Conservation (phyloP, 2,113 vertebrate species). For the Scophthalmus maximus region DNA sequence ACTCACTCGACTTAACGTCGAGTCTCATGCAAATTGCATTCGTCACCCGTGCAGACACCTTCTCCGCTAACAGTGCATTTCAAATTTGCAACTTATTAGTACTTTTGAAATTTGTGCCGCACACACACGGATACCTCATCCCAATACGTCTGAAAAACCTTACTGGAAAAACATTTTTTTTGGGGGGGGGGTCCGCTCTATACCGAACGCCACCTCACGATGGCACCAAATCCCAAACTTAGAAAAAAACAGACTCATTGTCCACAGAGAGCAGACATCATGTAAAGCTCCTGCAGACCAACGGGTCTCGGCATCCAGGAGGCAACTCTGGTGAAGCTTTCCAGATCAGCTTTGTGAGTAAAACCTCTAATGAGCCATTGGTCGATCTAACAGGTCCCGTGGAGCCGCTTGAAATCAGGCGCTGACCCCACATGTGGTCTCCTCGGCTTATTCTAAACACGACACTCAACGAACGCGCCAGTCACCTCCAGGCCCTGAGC, state of each 20-base stretch:
- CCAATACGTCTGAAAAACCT: too few relatives aligned
- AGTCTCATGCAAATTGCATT: constrained; percentile 13
- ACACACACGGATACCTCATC: too few relatives aligned
- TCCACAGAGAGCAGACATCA: constrained; percentile 12
- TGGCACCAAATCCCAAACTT: constrained; percentile 57
- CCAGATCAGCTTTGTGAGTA: constrained; percentile 18
- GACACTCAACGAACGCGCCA: constrained; percentile 30
- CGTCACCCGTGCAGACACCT: background rate
- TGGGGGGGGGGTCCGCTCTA: background rate
- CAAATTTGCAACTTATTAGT: too few relatives aligned
- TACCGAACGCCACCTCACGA: constrained; percentile 44
- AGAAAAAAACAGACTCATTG: background rate
- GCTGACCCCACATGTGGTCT: constrained; percentile 41
- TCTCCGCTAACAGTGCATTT: background rate
- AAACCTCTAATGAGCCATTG: constrained; percentile 11
- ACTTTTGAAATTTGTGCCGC: too few relatives aligned
- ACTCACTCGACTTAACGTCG: constrained; percentile 18
- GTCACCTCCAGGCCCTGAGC: constrained; percentile 9
- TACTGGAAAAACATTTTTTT: too few relatives aligned
- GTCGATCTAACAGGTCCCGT: constrained; percentile 33
- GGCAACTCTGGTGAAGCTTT: constrained; percentile 20
- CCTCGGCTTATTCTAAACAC: constrained; percentile 44
- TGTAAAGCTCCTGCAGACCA: constrained; percentile 2
- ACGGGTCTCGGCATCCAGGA: constrained; percentile 19
- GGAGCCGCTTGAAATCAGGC: constrained; percentile 19